Evolutionary conservation across 2,888 invertebrate genomes (phyloP).

Genomic region (Pegoplata infirma): DNA sequence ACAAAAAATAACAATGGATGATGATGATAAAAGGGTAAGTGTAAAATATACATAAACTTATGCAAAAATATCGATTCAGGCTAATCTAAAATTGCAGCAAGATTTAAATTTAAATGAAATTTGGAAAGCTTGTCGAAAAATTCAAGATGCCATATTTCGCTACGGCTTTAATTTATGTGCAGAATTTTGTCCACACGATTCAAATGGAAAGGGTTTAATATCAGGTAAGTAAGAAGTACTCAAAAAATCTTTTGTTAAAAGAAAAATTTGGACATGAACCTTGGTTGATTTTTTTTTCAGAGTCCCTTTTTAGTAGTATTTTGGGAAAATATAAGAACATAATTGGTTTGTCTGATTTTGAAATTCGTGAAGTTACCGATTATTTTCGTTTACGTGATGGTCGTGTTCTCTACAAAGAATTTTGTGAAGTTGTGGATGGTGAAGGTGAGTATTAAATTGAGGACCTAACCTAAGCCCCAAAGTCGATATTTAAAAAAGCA

Average conservation of each 20-base stretch:
- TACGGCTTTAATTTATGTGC: constrained; percentile 85
- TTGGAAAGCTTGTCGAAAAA: constrained; percentile 90
- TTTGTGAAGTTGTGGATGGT: constrained; percentile 84
- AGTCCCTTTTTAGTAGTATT: constrained; percentile 86
- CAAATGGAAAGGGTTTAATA: constrained; percentile 83
- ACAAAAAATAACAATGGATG: constrained; percentile 55
- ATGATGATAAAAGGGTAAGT: constrained; percentile 62
- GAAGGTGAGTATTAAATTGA: constrained; percentile 68
- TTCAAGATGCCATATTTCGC: constrained; percentile 86
- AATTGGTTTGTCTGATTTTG: constrained; percentile 85
- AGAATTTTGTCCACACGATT: constrained; percentile 85
- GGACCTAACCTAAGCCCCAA: too few relatives aligned
- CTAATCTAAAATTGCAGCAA: constrained; percentile 47
- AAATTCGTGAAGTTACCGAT: constrained; percentile 86
- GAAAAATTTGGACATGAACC: not conserved
- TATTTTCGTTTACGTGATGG: constrained; percentile 90
- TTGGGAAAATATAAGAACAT: constrained; percentile 83
- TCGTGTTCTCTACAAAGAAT: constrained; percentile 86
- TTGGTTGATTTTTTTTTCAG: constrained; percentile 77
- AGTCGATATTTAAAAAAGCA: too few relatives aligned
- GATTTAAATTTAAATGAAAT: constrained; percentile 81
- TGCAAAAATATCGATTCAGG: not conserved
- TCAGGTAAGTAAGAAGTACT: constrained; percentile 79
- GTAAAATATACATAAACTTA: not conserved
- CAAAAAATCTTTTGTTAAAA: not conserved